Conservation (phyloP, 2,888 invertebrate genomes). For the Chouioia cunea region DNA sequence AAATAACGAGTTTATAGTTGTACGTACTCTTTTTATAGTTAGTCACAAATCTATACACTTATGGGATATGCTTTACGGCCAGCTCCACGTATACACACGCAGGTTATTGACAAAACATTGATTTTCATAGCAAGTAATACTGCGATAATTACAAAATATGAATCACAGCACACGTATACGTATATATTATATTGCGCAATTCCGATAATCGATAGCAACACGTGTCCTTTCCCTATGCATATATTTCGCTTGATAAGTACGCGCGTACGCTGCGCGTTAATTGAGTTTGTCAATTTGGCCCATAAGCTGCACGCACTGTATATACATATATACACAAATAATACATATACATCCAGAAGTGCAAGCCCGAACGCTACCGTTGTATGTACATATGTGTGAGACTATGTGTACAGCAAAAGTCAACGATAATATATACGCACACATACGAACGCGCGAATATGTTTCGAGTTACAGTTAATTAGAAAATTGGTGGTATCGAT, state of each 20-base stretch:
- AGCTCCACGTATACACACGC: too few species aligned
- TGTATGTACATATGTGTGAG: background rate
- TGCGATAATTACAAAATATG: constrained; percentile 38
- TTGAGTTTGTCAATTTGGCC: constrained; percentile 38
- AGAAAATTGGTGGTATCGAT: too few species aligned
- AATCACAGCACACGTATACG: constrained; percentile 23
- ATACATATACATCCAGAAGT: too few species aligned
- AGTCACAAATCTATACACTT: too few species aligned
- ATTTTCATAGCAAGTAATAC: constrained; percentile 23
- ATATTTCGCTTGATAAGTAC: constrained; percentile 17
- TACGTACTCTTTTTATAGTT: too few species aligned
- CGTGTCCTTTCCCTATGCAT: constrained; percentile 7
- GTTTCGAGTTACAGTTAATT: constrained; percentile 20
- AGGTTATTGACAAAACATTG: constrained; percentile 19
- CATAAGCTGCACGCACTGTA: background rate
- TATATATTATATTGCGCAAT: background rate
- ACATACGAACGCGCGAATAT: too few species aligned
- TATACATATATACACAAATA: too few species aligned
- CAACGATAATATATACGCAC: too few species aligned
- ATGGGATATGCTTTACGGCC: too few species aligned
- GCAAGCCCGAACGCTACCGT: too few species aligned
- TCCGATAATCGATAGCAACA: constrained; percentile 34
- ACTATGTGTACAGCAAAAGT: too few species aligned
- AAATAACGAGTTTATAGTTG: too few species aligned
- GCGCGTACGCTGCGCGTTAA: constrained; percentile 12